phyloP scores from a whole-genome alignment of 1,140 invertebrate genomes.

The Ips typographus region DNA sequence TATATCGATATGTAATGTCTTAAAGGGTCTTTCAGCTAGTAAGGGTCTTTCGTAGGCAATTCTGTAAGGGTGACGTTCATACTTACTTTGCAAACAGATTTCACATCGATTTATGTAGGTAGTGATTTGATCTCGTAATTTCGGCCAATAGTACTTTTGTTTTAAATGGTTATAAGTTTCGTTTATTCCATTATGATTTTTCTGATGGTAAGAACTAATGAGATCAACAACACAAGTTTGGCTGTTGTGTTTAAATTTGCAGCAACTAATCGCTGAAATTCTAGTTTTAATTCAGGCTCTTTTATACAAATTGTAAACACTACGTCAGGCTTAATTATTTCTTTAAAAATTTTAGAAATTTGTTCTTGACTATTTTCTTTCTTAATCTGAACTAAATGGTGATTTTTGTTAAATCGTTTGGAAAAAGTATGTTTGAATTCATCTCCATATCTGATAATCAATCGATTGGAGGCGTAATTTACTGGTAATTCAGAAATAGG shows the following conservation, averaged over 20 bases:
- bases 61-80: slow-evolving; percentile 33
- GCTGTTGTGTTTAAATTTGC: background rate
- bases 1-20: slow-evolving; percentile 41
- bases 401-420: slow-evolving; percentile 18
- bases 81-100: slow-evolving; percentile 36
- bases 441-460: slow-evolving; percentile 14
- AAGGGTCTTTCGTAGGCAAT: slow-evolving; percentile 27
- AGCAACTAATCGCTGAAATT: slow-evolving; percentile 18
- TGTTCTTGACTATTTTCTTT: no score
- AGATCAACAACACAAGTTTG: background rate
- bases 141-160: slow-evolving; percentile 34
- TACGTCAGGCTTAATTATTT: slow-evolving; percentile 8
- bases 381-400: no score
- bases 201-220: slow-evolving; percentile 24
- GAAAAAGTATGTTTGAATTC: slow-evolving; percentile 1
- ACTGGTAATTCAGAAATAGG: background rate
- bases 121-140: slow-evolving; percentile 19
- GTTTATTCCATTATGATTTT: slow-evolving; percentile 33
- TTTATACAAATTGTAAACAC: slow-evolving; percentile 20
- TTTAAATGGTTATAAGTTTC: slow-evolving; percentile 35
- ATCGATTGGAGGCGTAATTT: background rate
- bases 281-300: slow-evolving; percentile 9
- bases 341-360: no score
- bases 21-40: slow-evolving; percentile 41
- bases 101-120: slow-evolving; percentile 33